These are phyloP conservation scores for honey bee (Apis mellifera) DNA, from an alignment of 1,140 invertebrate species.

Conservation along the genomic window Amel_HAv3.1 CM009933.2:13013001-13013500, in stretches of 20 bases:
- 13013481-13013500: too few species aligned
- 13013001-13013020: slow-evolving; percentile 95
- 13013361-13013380: too few species aligned
- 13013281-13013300: too few species aligned
- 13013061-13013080: slow-evolving; percentile 91
- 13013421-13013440: too few species aligned
- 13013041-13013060: slow-evolving; percentile 97
- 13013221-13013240: slow-evolving; percentile 96
- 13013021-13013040: slow-evolving; percentile 97
- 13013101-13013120: slow-evolving; percentile 89
- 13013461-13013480: too few species aligned
- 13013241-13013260: slow-evolving; percentile 96
- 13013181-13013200: slow-evolving; percentile 84
- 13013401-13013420: too few species aligned
- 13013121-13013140: slow-evolving; percentile 86
- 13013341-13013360: too few species aligned
- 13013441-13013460: too few species aligned
- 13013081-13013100: slow-evolving; percentile 94
- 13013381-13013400: too few species aligned
- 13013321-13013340: too few species aligned
- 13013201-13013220: slow-evolving; percentile 97
- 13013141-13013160: slow-evolving; percentile 72
- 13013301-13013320: too few species aligned
- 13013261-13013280: too few species aligned
- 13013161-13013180: slow-evolving; percentile 68